phyloP scores from a whole-genome alignment of 1,140 invertebrate species.

The Zaprionus capensis region DNA sequence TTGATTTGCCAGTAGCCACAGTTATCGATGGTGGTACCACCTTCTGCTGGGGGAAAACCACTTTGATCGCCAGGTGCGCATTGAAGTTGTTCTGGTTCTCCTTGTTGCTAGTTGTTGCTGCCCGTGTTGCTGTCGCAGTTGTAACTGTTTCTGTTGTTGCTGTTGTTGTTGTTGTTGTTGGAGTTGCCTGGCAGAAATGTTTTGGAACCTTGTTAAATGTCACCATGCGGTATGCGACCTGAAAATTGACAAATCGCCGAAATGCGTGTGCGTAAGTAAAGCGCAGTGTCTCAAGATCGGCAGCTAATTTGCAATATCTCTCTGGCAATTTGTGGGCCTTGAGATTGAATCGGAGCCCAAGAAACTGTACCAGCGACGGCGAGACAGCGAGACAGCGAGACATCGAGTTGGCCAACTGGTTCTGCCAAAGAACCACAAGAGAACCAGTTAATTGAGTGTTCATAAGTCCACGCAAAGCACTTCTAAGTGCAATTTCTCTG shows the following conservation, averaged over 20 bases:
- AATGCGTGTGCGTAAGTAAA: constrained; percentile 60
- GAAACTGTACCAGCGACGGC: constrained; percentile 40
- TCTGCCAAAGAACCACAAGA: constrained; percentile 15
- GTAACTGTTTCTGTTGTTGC: constrained; percentile 35
- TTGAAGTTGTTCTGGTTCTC: constrained; percentile 78
- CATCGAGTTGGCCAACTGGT: constrained; percentile 2
- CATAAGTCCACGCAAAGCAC: constrained; percentile 9
- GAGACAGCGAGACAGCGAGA: too few species aligned
- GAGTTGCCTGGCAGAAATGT: constrained; percentile 34
- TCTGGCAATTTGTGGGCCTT: constrained; percentile 57
- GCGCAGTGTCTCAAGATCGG: constrained; percentile 19
- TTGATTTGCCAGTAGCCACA: constrained; percentile 8
- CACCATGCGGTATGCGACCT: constrained; percentile 75
- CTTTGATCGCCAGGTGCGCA: constrained; percentile 78
- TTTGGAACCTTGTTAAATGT: constrained; percentile 81
- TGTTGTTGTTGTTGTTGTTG: constrained; percentile 26
- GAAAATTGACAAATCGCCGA: constrained; percentile 77
- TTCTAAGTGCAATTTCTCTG: constrained; percentile 67
- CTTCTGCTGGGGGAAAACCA: constrained; percentile 69
- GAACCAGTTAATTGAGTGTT: constrained; percentile 45
- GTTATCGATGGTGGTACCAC: constrained; percentile 26
- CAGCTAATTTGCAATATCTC: constrained; percentile 62
- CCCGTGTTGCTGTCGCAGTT: background rate
- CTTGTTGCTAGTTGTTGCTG: constrained; percentile 62
- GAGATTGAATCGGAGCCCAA: constrained; percentile 35